Base-by-base conservation (phyloP, 2,797 vertebrate species). In the Tarsius wallacei region DNA sequence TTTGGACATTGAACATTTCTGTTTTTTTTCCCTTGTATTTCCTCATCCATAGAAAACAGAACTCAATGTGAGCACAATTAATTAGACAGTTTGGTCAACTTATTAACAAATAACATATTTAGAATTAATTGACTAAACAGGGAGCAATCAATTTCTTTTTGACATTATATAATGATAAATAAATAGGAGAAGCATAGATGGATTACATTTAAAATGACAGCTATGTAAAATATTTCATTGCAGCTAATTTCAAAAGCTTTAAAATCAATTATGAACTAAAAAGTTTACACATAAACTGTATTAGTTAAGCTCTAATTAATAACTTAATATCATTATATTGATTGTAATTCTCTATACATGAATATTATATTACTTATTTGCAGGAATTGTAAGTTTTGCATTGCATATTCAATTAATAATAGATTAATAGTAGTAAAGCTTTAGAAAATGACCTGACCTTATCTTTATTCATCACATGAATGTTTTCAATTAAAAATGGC, bases 331-430 rank as follows among this genome's bases (percentile, higher is more conserved):
- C 53, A 61, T 68, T 55, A 33, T 78, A 63, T 33, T 55, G 57
- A 55, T 66, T 87, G 2, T 36, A 49, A 63, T 55, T 81, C 2
- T 81, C 33, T 63, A 3, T 59, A 57, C 49, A 14, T 74, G 8
- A 84, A 74, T 15, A 61, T 84, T 47, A 78, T 70, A 21, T 70
- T 85, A 10, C 59, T 59, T 92, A 83, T 77, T 93, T 83, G 66
- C 71, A 76, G 36, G 47, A 76, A 82, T 36, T 5, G 17, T 73
- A 36, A 49, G 8, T 3, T 59, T 77, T 64, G 9, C 7, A 71
- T 77, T 78, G 2, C 22, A 59, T 71, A 57, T 78, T 78, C 24
- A 90, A 15, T 77, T 70, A 47, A 42, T 68, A 2, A 49, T 47
- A 47, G 10, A 16, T 74, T 76, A 61, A 59, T 15, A n/a, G 4